Conservation (phyloP, 2,888 invertebrate species). For the Matsumyia berberina region DNA sequence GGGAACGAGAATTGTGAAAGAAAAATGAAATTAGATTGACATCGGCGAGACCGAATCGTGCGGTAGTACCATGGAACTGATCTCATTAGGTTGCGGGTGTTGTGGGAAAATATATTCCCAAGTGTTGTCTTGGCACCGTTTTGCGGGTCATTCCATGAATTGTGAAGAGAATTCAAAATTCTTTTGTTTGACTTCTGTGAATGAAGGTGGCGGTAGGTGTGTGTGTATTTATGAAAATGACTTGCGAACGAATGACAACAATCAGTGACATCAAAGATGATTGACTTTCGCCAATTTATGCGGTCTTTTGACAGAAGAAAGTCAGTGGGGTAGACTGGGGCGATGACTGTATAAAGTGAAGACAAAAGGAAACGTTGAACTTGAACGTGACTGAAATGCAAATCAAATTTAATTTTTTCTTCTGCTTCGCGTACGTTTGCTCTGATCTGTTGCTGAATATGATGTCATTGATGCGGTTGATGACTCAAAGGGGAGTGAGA, state of each 20-base stretch:
- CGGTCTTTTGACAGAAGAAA: background rate
- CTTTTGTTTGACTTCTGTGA: background rate
- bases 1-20: constrained; percentile 10
- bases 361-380: too few relatives aligned
- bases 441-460: too few relatives aligned
- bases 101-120: constrained; percentile 21
- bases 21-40: constrained; percentile 31
- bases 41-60: constrained; percentile 15
- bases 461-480: too few relatives aligned
- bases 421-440: too few relatives aligned
- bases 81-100: constrained; percentile 21
- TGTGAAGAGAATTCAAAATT: background rate
- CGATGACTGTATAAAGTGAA: too few relatives aligned
- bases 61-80: constrained; percentile 1
- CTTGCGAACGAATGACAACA: background rate
- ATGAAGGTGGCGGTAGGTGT: background rate
- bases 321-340: too few relatives aligned
- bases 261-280: constrained; percentile 3
- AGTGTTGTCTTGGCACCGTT: background rate
- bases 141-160: background rate
- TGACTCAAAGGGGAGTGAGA: too few relatives aligned
- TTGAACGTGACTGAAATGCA: too few relatives aligned
- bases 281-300: constrained; percentile 11
- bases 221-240: background rate
- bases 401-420: too few relatives aligned